Evolutionary conservation across 2,113 vertebrate species (phyloP), one percentile per base, ranked within the genome.

Genomic region (Charadrius vociferus): DNA sequence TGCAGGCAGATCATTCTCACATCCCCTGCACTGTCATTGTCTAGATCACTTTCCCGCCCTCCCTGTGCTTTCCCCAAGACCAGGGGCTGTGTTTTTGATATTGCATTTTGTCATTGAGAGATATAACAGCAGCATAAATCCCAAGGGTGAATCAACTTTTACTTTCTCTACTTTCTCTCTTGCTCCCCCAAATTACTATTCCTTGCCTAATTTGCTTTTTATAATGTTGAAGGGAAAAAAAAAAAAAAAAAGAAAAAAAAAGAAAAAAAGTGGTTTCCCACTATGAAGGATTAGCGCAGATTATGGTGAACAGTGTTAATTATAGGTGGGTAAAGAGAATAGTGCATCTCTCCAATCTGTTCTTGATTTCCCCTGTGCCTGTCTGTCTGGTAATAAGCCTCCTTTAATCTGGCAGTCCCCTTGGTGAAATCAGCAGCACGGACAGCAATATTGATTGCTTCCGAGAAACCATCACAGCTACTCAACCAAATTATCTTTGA

Each of bases 401-500:
- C 95, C 98, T 98, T 98, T 98, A 98, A 98, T 98, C 98, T 98
- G 98, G 98, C 97, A 96, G 97, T 98, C 97, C 98, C 98, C 97
- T 98, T 96, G 97, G 98, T 98, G 97, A 98, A 98, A 98, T 98
- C 98, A 98, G 98, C 83, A 87, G 98, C 98, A 98, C 90, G 98
- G 98, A 98, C 98, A 98, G 98, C 96, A 96, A 98, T 98, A 98
- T 98, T 98, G 98, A 98, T 98, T 98, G 98, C 97, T 98, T 98
- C 98, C 98, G 97, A 98, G 98, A 98, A 98, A 98, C 98, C 98
- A 98, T 98, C 98, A 97, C 98, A 98, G 98, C 98, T 98, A 98
- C 97, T 98, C 98, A 98, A 97, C 98, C 97, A 98, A 98, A 98
- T 98, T 98, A 98, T 98, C 98, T 98, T 98, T 98, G 98, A 98